Evolutionary conservation across 2,888 invertebrate genomes (phyloP).

Genomic region (Scaptomyza reducta): DNA sequence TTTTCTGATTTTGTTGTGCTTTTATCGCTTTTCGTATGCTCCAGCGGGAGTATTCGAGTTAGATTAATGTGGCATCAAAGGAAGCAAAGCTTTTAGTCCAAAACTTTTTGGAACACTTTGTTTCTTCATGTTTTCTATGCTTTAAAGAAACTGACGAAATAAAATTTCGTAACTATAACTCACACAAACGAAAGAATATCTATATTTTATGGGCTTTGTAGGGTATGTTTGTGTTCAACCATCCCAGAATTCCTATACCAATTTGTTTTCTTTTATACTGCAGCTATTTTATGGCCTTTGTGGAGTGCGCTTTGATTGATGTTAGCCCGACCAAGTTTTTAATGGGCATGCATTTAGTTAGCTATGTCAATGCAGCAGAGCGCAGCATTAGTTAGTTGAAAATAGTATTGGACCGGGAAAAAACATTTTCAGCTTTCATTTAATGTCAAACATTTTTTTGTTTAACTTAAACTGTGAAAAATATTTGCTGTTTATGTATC

Average conservation of each 20-base stretch:
- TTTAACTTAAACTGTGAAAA: neutral
- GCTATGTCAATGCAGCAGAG: constrained; percentile 15
- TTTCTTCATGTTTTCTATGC: neutral
- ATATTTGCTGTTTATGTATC: neutral
- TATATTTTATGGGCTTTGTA: neutral
- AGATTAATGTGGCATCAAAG: neutral
- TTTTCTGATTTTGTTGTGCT: constrained; percentile 18
- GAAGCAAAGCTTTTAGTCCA: neutral
- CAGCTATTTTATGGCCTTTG: constrained; percentile 44
- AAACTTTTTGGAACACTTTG: neutral
- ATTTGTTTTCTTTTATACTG: constrained; percentile 9
- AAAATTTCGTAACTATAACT: too few species aligned
- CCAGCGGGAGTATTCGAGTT: neutral
- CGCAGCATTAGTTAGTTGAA: neutral
- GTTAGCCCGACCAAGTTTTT: constrained; percentile 42
- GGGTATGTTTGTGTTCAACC: neutral
- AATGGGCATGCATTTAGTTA: constrained; percentile 32
- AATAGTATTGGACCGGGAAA: neutral
- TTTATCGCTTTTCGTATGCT: constrained; percentile 3
- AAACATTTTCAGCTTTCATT: neutral
- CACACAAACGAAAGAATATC: too few species aligned
- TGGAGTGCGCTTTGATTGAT: constrained; percentile 47
- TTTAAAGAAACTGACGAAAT: too few species aligned
- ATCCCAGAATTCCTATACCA: neutral
- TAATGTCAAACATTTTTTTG: neutral